These are phyloP conservation scores for Paramormyrops hopkinsi DNA, from an alignment of 2,797 vertebrate species.

Conservation along the genomic window DNA sequence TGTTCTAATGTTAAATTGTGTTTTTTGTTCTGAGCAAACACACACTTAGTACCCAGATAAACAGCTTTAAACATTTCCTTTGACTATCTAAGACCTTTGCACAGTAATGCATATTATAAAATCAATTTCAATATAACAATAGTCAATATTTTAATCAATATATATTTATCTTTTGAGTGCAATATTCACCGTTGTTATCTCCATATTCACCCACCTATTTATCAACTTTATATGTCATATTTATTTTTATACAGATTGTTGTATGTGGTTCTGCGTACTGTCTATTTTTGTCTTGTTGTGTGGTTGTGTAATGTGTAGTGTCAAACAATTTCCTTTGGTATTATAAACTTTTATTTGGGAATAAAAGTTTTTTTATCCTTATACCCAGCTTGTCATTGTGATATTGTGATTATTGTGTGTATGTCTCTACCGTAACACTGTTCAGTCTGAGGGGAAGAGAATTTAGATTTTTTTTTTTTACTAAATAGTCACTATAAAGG, in stretches of 20 bases:
- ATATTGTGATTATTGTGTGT: not conserved
- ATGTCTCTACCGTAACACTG: not conserved
- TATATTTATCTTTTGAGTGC: not conserved
- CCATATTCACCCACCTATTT: not conserved
- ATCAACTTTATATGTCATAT: not conserved
- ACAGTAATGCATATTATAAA: not conserved
- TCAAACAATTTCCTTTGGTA: not conserved
- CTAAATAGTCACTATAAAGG: not conserved
- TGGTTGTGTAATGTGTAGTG: not conserved
- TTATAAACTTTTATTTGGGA: not conserved
- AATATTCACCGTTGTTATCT: not conserved
- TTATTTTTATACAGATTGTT: not conserved
- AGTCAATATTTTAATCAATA: not conserved
- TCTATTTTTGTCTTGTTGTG: not conserved
- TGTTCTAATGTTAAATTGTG: not conserved
- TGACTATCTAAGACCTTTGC: not conserved
- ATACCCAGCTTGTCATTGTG: not conserved
- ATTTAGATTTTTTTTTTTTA: not conserved
- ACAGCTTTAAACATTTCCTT: not conserved
- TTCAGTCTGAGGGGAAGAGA: not conserved
- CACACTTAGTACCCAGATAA: not conserved
- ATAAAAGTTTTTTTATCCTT: not conserved
- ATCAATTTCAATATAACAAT: not conserved
- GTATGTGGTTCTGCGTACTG: not conserved
- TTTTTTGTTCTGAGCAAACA: not conserved